Evolutionary conservation across 53 echinoderm and acorn worm species (phyloP).

Genomic region (Hippasteria phrygiana): DNA sequence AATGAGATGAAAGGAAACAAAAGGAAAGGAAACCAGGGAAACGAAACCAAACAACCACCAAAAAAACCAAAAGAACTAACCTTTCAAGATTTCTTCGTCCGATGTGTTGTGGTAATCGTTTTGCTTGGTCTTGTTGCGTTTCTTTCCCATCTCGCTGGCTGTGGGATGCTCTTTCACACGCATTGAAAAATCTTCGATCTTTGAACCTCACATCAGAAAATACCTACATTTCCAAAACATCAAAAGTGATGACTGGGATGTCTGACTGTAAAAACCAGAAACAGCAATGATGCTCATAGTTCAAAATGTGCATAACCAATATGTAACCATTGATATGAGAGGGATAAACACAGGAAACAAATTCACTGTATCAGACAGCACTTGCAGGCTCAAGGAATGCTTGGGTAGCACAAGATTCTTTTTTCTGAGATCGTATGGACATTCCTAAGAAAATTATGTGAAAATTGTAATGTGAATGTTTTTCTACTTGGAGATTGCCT

Average conservation of each 20-base stretch:
- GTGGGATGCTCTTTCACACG: constrained; percentile 91
- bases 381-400: too few species aligned
- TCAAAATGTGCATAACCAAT: too few species aligned
- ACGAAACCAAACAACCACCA: background rate
- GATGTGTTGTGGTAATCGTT: constrained; percentile 95
- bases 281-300: background rate
- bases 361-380: too few species aligned
- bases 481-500: too few species aligned
- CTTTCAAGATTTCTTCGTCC: constrained; percentile 87
- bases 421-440: too few species aligned
- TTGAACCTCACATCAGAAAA: constrained; percentile 43
- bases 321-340: too few species aligned
- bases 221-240: background rate
- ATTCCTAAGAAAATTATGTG: too few species aligned
- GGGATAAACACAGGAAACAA: too few species aligned
- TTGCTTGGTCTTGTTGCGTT: constrained; percentile 89
- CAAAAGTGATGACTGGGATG: background rate
- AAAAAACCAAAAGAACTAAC: constrained; percentile 6
- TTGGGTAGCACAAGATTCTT: too few species aligned
- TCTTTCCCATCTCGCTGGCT: constrained; percentile 90
- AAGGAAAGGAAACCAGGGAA: background rate
- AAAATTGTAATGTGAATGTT: too few species aligned
- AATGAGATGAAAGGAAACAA: background rate
- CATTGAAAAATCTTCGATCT: constrained; percentile 73
- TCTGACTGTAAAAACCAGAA: background rate